phyloP scores from a whole-genome alignment of 1,140 invertebrate genomes.

The Phocides pigmalion region DNA sequence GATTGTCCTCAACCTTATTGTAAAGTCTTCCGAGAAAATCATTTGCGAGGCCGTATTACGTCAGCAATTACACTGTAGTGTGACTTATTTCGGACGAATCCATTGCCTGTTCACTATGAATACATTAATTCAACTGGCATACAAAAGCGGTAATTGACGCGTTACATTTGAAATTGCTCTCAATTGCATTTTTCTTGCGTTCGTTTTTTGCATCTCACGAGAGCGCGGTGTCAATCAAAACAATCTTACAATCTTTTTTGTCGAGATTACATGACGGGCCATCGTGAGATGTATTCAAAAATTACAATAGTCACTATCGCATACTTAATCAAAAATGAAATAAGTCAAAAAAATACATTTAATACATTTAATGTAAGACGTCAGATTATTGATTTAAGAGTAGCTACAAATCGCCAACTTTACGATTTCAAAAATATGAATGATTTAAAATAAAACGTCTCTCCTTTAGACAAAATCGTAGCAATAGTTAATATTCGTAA shows the following conservation, averaged over 20 bases:
- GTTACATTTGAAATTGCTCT: not conserved
- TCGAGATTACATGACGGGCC: not conserved
- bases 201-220: not conserved
- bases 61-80: not conserved
- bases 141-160: not conserved
- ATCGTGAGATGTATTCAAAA: not conserved
- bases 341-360: too few relatives aligned
- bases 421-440: too few relatives aligned
- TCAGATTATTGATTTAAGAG: too few relatives aligned
- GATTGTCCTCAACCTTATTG: slow-evolving; percentile 37
- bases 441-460: too few relatives aligned
- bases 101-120: not conserved
- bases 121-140: not conserved
- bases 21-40: slow-evolving; percentile 35
- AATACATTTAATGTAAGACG: too few relatives aligned
- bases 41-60: slow-evolving; percentile 34
- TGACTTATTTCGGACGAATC: not conserved
- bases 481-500: too few relatives aligned
- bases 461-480: too few relatives aligned
- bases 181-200: not conserved
- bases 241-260: not conserved
- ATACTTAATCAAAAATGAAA: too few relatives aligned
- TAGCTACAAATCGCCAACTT: too few relatives aligned
- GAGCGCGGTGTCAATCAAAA: not conserved
- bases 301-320: too few relatives aligned